Percentiles rank a stretch among this genome's conserved stretches.
These are phyloP conservation scores for Embiotoca jacksoni DNA, from an alignment of 2,113 vertebrate genomes.

Conservation along the genomic window DNA sequence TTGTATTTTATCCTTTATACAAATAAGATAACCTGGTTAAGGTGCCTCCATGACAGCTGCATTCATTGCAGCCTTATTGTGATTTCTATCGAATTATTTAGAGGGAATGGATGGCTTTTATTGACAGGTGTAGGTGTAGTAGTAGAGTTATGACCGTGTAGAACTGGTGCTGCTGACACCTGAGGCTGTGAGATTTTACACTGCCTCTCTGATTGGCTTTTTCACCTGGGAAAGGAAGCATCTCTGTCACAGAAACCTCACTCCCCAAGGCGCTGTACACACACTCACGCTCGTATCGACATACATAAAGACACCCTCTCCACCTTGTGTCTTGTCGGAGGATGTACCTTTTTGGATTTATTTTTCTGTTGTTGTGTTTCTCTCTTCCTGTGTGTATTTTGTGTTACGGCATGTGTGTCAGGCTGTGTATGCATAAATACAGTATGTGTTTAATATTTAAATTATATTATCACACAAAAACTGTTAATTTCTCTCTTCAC, in stretches of 20 bases:
- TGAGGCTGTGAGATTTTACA: conserved; percentile 63
- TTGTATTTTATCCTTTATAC: neutral
- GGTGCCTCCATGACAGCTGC: neutral
- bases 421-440: too few species aligned
- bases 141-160: neutral
- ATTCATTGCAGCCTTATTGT: neutral
- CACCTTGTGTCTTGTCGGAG: neutral
- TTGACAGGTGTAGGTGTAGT: conserved; percentile 9
- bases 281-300: conserved; percentile 25
- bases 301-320: conserved; percentile 16
- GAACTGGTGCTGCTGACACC: conserved; percentile 25
- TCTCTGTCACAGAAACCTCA: conserved; percentile 66
- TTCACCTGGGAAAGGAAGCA: conserved; percentile 77
- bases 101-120: conserved; percentile 1
- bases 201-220: conserved; percentile 42
- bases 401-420: too few species aligned
- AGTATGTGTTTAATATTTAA: neutral
- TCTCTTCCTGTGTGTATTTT: neutral
- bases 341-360: conserved; percentile 7
- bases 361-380: neutral
- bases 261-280: conserved; percentile 54
- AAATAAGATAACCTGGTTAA: neutral
- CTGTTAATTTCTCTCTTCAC: too few species aligned
- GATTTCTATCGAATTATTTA: neutral
- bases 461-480: too few species aligned